phyloP scores from a whole-genome alignment of 2,113 vertebrate genomes.

The Mirza zaza region DNA sequence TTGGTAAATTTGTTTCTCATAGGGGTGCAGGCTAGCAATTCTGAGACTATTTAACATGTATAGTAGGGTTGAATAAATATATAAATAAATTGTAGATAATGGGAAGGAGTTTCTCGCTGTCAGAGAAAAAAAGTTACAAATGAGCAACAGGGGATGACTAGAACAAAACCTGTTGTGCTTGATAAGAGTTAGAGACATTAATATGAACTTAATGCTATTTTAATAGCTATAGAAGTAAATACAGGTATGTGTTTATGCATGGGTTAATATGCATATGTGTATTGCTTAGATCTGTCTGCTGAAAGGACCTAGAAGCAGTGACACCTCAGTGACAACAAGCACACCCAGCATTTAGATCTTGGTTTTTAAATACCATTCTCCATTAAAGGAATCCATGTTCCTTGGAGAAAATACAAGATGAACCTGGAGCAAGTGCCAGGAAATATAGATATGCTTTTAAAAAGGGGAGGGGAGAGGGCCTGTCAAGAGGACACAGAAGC shows the following conservation, averaged over 20 bases:
- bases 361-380: background rate
- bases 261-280: background rate
- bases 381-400: background rate
- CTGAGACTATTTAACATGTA: background rate
- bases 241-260: background rate
- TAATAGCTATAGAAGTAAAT: background rate
- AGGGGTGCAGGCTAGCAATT: background rate
- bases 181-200: background rate
- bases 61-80: background rate
- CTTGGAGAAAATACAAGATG: background rate
- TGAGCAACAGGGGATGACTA: background rate
- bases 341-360: background rate
- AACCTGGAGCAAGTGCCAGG: background rate
- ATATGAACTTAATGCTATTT: background rate
- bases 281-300: background rate
- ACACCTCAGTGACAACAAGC: background rate
- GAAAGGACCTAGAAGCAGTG: background rate
- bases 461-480: background rate
- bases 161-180: background rate
- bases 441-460: background rate
- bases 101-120: background rate
- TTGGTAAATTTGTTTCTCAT: background rate
- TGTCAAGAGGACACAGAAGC: background rate
- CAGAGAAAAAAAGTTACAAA: background rate
- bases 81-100: background rate